Evolutionary conservation across 2,888 invertebrate genomes (phyloP), one percentile per base, ranked within the genome.

Genomic region (Polydrusus cervinus): DNA sequence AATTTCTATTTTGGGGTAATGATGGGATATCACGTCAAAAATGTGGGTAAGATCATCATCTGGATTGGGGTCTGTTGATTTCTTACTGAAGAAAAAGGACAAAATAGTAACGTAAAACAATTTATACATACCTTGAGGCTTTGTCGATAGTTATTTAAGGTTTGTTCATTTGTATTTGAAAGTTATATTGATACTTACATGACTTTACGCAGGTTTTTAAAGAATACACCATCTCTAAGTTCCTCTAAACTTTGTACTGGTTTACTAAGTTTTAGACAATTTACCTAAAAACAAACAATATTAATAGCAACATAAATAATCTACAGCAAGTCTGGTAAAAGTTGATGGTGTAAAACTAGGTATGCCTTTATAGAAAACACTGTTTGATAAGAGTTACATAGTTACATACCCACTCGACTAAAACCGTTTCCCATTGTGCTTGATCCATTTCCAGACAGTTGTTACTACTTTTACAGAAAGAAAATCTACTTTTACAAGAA

Each of bases 151-250:
- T n/a, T n/a, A n/a, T n/a, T n/a, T n/a, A n/a, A n/a, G n/a, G n/a
- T n/a, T n/a, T n/a, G n/a, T n/a, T n/a, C n/a, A n/a, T 25, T 25
- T 25, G 25, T 25, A 25, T 25, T 25, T 25, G n/a, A n/a, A n/a
- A n/a, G n/a, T n/a, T n/a, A n/a, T n/a, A n/a, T n/a, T n/a, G n/a
- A 25, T 64, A 85, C 86, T 84, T 82, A 87, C 87, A 86, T 79
- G 40, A 85, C 75, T 79, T 81, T 81, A 8, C 84, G 79, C 47
- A 86, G 78, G 75, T 82, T 83, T n/a, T 66, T 73, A 51, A 87
- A 83, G 78, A 87, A 87, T 53, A 82, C 79, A 13, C 84, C 83
- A 78, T 83, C 81, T 78, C 80, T 79, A 38, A 86, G 78, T 25
- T 85, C 83, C 16, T 80, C 77, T 10, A 86, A 62, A 45, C 78